Evolutionary conservation across 1,140 invertebrate species (phyloP), one percentile per base, ranked within the genome.

Genomic region (Eumaeus atala): DNA sequence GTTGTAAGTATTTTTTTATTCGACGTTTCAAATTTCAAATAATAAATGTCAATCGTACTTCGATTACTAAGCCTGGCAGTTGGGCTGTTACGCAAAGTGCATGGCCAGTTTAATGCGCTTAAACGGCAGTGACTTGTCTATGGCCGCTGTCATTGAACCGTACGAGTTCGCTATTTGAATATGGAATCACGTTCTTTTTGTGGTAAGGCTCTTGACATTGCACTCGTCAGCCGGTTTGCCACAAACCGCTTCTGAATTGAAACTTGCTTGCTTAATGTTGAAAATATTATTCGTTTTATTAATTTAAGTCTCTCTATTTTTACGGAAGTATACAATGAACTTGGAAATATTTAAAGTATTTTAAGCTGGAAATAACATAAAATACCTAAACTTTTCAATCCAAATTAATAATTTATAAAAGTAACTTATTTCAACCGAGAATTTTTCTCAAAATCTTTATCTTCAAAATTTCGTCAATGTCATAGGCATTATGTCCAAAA

Each of bases 151-250:
- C 81, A 77, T 74, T 82, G 81, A 82, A 78, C 80, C 67, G 64
- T 58, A 58, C 56, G 21, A 6, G 21, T 28, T 28, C 21, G 59
- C 54, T 61, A 58, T 75, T 74, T 67, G 66, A 74, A 76, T 80
- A 78, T 74, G 75, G 80, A 58, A 74, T 74, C 65, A 66, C 58
- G 62, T 58, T 74, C 62, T 76, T 79, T 78, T 79, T 74, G 69
- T 75, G 64, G 67, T 51, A 51, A 63, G 72, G 80, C 56, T 74
- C 80, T 84, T 84, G 80, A 84, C 80, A 84, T 84, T 84, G 80
- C 70, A 55, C 53, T 64, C 28, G 38, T 44, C 28, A 34, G 58
- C 54, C 64, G 48, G 60, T 58, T 70, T 70, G 67, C 72, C 21
- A 28, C 21, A 28, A 28, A 28, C 21, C 65, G 68, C 66, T 67